These are phyloP conservation scores for Rhabdomys pumilio DNA, from an alignment of 2,797 vertebrate genomes.

Conservation along the genomic window DNA sequence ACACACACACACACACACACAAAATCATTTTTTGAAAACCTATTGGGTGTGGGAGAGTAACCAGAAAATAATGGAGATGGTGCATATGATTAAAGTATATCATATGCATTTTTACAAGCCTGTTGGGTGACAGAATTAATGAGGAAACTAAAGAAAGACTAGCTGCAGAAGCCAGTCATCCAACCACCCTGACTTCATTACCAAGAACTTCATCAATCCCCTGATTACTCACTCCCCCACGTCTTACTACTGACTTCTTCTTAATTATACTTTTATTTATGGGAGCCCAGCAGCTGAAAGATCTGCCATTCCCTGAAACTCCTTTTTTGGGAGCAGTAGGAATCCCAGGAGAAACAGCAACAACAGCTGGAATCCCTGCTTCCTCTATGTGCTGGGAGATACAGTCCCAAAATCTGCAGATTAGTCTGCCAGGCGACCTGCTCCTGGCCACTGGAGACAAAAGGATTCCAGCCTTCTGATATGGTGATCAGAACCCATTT, in stretches of 20 bases:
- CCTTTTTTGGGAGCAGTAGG: not conserved
- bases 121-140: not conserved
- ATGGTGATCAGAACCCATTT: not conserved
- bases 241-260: not conserved
- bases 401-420: not conserved
- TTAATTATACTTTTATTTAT: conserved; percentile 2
- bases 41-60: not conserved
- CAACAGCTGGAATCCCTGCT: not conserved
- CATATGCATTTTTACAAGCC: not conserved
- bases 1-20: not conserved
- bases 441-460: not conserved
- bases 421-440: not conserved
- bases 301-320: not conserved
- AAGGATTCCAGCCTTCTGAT: not conserved
- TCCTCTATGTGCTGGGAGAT: not conserved
- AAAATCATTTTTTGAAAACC: not conserved
- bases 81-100: not conserved
- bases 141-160: conserved; percentile 6
- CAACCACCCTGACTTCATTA: not conserved
- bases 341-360: not conserved
- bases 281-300: not conserved
- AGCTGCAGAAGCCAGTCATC: not conserved
- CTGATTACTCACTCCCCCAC: not conserved
- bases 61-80: not conserved
- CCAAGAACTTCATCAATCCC: not conserved